A percentile compares a stretch with the other conserved stretches of the same genome.
Evolutionary conservation across 2,888 invertebrate genomes (phyloP).

Genomic region (Cerastis rubricosa): DNA sequence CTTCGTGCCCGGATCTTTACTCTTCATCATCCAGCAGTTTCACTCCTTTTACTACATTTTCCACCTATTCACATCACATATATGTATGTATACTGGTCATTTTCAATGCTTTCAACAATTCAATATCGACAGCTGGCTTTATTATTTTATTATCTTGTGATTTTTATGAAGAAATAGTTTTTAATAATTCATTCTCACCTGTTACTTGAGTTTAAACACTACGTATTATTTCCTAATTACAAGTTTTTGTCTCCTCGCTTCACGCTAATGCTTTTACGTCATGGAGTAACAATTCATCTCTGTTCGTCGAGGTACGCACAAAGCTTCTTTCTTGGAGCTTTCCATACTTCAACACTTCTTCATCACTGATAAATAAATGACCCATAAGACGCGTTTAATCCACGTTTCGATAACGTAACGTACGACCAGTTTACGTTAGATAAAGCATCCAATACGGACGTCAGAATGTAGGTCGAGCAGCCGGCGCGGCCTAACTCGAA

Average conservation of each 20-base stretch:
- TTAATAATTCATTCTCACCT: conserved; percentile 1
- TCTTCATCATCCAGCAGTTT: not conserved
- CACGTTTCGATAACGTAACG: conserved; percentile 50
- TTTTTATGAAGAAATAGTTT: not conserved
- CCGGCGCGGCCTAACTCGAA: conserved; percentile 56
- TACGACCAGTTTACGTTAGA: conserved; percentile 62
- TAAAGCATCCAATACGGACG: conserved; percentile 66
- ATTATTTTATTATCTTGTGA: not conserved
- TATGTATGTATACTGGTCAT: not conserved
- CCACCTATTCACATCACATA: not conserved
- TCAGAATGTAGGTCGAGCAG: conserved; percentile 63
- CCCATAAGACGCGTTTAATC: conserved; percentile 58
- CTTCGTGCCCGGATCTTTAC: not conserved
- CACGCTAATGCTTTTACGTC: not conserved
- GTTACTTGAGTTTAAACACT: not conserved
- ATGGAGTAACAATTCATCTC: not conserved
- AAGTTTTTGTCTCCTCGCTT: not conserved
- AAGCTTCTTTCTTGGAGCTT: not conserved
- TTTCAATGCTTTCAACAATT: not conserved
- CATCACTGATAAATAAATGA: conserved; percentile 33
- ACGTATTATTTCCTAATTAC: not conserved
- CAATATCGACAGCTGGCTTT: not conserved
- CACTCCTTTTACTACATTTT: not conserved
- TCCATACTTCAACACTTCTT: conserved; percentile 8
- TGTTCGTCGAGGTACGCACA: not conserved